These are phyloP conservation scores for Scortum barcoo DNA, from an alignment of 2,113 vertebrate genomes.

Conservation along the genomic window DNA sequence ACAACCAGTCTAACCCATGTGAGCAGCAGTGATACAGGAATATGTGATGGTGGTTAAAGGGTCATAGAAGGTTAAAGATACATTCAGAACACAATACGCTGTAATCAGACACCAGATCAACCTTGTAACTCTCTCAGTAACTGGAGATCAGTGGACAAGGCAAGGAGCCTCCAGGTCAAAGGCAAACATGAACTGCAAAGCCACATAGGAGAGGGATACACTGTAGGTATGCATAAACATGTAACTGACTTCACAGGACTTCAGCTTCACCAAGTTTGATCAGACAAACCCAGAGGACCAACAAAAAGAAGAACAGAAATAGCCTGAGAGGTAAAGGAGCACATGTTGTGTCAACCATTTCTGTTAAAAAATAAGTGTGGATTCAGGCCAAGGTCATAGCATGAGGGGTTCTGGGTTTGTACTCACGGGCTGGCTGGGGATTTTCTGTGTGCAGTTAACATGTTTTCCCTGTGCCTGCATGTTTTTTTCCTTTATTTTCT, in stretches of 20 bases:
- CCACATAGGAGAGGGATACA: not conserved
- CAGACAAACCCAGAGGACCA: not conserved
- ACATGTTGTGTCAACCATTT: too few species aligned
- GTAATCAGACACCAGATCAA: not conserved
- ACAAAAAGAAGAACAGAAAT: not conserved
- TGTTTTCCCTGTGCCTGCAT: too few species aligned
- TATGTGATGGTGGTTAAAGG: too few species aligned
- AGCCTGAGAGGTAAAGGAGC: not conserved
- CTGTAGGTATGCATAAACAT: conserved; percentile 1
- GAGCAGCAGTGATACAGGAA: too few species aligned
- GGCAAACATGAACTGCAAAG: not conserved
- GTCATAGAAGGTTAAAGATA: not conserved
- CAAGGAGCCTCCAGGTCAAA: not conserved
- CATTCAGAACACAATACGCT: not conserved
- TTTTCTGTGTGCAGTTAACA: too few species aligned
- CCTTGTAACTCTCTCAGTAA: not conserved
- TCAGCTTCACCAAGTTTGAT: not conserved
- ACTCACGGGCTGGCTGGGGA: too few species aligned
- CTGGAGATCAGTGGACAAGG: not conserved
- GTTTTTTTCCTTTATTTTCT: not conserved
- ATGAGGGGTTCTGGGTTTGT: too few species aligned
- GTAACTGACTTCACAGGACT: not conserved
- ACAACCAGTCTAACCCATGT: too few species aligned
- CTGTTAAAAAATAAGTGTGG: too few species aligned
- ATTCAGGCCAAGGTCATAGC: too few species aligned